Evolutionary conservation across 2,888 invertebrate species (phyloP).

Genomic region (Chrysomela aeneicollis): DNA sequence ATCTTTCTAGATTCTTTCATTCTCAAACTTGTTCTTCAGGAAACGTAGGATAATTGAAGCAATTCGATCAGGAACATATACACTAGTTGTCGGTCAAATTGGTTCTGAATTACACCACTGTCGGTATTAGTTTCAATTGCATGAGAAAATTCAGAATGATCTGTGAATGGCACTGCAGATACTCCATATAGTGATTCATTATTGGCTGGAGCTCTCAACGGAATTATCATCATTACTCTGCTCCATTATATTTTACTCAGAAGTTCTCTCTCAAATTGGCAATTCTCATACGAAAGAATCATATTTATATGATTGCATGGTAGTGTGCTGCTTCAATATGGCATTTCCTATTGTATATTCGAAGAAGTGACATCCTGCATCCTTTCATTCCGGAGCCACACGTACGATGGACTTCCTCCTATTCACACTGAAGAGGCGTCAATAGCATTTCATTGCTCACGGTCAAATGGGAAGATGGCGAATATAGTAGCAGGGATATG

Average conservation of each 20-base stretch:
- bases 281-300: slow-evolving; percentile 2
- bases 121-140: slow-evolving; percentile 30
- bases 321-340: slow-evolving; percentile 1
- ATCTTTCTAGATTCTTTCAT: neutral
- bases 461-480: neutral
- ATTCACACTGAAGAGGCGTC: neutral
- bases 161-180: slow-evolving; percentile 28
- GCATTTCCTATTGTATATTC: slow-evolving; percentile 27
- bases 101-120: slow-evolving; percentile 31
- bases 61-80: slow-evolving; percentile 1
- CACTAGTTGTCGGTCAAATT: slow-evolving; percentile 21
- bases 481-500: no score
- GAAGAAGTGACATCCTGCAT: slow-evolving; percentile 21
- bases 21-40: slow-evolving; percentile 4
- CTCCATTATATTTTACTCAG: neutral
- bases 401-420: slow-evolving; percentile 35
- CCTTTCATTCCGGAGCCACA: slow-evolving; percentile 23
- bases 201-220: neutral
- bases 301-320: slow-evolving; percentile 5
- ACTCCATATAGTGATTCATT: neutral
- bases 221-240: neutral
- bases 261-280: neutral
- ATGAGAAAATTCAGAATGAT: slow-evolving; percentile 31
- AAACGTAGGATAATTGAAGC: slow-evolving; percentile 12
- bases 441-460: slow-evolving; percentile 11